Evolutionary conservation across 2,113 vertebrate species (phyloP).

Genomic region (Lophotis ruficrista): DNA sequence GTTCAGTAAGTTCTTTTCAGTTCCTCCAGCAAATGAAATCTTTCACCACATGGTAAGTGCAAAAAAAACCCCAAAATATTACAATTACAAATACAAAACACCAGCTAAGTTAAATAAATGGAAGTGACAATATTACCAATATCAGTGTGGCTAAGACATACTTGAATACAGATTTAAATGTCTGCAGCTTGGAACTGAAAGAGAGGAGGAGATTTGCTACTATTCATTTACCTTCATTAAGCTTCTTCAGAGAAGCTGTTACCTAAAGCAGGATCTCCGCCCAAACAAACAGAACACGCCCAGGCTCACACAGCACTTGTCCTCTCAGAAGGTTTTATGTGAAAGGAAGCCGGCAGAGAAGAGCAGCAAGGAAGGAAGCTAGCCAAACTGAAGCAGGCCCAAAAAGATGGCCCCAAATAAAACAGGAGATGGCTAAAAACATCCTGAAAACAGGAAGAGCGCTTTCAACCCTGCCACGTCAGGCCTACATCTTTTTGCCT

Average conservation of each 20-base stretch:
- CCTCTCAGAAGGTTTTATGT: background rate
- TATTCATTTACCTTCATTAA: background rate
- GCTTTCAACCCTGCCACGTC: background rate
- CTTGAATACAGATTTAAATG: background rate
- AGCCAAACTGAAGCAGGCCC: background rate
- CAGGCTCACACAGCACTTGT: too few relatives aligned
- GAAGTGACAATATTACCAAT: background rate
- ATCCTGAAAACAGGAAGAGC: background rate
- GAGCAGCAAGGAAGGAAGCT: background rate
- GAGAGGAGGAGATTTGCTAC: background rate
- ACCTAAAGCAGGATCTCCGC: background rate
- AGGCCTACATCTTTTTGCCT: background rate
- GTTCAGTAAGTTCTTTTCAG: background rate
- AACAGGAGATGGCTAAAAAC: background rate
- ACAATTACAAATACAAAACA: background rate
- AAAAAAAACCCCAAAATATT: background rate
- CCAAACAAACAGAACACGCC: background rate
- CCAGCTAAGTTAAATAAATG: background rate
- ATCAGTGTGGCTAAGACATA: too few relatives aligned
- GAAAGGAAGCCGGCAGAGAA: background rate
- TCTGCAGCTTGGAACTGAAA: background rate
- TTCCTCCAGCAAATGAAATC: background rate
- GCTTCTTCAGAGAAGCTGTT: background rate
- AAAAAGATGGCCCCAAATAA: background rate
- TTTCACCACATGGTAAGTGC: background rate